Conservation (phyloP, 2,113 vertebrate species). For the Piprites chloris region DNA sequence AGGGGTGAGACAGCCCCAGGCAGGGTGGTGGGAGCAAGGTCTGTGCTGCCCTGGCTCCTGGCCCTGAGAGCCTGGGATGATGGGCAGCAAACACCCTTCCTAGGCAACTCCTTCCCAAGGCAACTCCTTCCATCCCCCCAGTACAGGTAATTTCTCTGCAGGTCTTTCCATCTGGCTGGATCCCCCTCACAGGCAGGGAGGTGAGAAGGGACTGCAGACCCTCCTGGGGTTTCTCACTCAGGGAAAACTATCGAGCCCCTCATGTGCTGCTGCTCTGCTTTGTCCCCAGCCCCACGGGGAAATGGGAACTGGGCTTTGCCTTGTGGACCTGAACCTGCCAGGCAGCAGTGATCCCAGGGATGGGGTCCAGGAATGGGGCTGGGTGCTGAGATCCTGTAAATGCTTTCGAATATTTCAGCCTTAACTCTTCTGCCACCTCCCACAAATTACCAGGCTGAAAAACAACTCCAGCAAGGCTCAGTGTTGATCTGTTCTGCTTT, state of each 20-base stretch:
- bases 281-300: not conserved
- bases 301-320: not conserved
- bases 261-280: not conserved
- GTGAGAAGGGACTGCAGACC: not conserved
- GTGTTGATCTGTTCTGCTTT: conserved; percentile 9
- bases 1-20: not conserved
- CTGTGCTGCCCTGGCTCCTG: not conserved
- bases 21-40: not conserved
- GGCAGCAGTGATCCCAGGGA: not conserved
- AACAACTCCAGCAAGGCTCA: not conserved
- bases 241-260: not conserved
- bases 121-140: not conserved
- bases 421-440: not conserved
- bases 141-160: not conserved
- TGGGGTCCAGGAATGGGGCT: not conserved
- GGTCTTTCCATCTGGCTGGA: not conserved
- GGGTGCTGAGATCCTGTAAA: not conserved
- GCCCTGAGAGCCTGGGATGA: not conserved
- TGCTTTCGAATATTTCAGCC: not conserved
- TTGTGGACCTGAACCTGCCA: not conserved
- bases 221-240: not conserved
- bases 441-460: not conserved
- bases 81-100: not conserved
- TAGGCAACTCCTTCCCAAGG: rapidly evolving
- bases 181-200: rapidly evolving